phyloP scores from a whole-genome alignment of 2,113 vertebrate species.

The Morone chrysops region DNA sequence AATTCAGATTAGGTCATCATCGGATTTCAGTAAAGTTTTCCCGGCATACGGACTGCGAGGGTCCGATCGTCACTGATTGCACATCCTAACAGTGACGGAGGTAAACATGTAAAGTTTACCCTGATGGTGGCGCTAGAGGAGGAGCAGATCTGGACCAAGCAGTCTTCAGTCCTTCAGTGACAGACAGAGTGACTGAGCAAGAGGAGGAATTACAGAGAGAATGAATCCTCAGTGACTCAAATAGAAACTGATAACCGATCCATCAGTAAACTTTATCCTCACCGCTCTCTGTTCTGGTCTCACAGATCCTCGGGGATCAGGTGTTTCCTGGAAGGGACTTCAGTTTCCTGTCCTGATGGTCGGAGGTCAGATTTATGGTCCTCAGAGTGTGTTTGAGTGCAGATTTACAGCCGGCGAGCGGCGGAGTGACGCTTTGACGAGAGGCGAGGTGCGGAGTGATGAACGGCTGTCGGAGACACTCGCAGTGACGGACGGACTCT shows the following conservation, averaged over 20 bases:
- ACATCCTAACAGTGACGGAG: too few relatives aligned
- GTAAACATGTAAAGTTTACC: too few relatives aligned
- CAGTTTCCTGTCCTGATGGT: not conserved
- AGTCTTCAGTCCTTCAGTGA: too few relatives aligned
- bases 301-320: not conserved
- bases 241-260: not conserved
- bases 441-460: slow-evolving; percentile 15
- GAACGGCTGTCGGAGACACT: not conserved
- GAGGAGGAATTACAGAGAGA: too few relatives aligned
- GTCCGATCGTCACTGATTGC: too few relatives aligned
- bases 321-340: not conserved
- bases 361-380: not conserved
- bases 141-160: too few relatives aligned
- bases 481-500: slow-evolving; percentile 13
- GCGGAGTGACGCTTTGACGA: slow-evolving; percentile 43
- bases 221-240: not conserved
- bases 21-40: too few relatives aligned
- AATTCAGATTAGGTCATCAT: too few relatives aligned
- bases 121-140: too few relatives aligned
- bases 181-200: too few relatives aligned
- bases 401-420: slow-evolving; percentile 3
- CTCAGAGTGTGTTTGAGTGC: not conserved
- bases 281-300: not conserved
- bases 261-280: not conserved
- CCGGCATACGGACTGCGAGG: too few relatives aligned